Evolutionary conservation across 2,113 vertebrate genomes (phyloP).

Genomic region (Myxocyprinus asiaticus): DNA sequence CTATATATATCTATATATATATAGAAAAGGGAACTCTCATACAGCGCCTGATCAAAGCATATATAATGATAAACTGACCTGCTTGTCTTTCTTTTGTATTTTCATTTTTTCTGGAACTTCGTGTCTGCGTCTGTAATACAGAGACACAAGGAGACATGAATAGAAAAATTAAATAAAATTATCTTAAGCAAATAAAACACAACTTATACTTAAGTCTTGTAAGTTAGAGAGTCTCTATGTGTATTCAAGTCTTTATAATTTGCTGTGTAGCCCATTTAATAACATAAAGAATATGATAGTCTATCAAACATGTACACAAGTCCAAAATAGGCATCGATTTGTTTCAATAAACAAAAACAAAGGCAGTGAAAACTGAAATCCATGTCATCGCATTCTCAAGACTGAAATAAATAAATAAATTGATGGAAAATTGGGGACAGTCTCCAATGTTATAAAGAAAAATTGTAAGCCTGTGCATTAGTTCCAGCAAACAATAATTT

Average conservation of each 20-base stretch:
- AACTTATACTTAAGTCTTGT: neutral
- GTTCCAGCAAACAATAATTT: neutral
- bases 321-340: no score
- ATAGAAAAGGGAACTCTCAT: neutral
- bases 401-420: neutral
- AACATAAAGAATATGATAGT: no score
- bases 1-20: no score
- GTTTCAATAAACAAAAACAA: no score
- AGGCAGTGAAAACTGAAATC: no score
- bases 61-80: constrained; percentile 75
- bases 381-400: no score
- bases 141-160: constrained; percentile 31
- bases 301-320: no score
- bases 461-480: neutral
- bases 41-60: constrained; percentile 5
- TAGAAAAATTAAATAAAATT: constrained; percentile 8
- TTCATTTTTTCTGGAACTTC: constrained; percentile 81
- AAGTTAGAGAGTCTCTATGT: neutral
- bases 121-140: constrained; percentile 70
- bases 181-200: neutral
- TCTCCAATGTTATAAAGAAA: neutral
- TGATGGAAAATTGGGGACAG: neutral
- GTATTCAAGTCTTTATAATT: neutral
- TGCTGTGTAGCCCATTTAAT: neutral
- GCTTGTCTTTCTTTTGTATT: constrained; percentile 96